A percentile compares a stretch with the other conserved stretches of the same genome.
Conservation (phyloP, 2,888 invertebrate species). For the Melieria crassipennis region DNA sequence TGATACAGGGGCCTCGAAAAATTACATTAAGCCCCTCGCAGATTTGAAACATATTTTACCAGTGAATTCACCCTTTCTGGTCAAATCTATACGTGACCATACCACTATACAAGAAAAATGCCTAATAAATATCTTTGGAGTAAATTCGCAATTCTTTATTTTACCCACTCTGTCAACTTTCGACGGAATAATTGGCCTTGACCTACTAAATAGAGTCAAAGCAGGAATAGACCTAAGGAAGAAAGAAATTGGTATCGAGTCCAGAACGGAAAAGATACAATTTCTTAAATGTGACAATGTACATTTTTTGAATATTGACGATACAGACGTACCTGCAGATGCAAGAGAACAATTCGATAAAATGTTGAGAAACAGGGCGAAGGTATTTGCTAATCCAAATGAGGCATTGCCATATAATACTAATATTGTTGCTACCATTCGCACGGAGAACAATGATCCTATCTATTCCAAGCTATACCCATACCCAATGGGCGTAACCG, state of each 20-base stretch:
- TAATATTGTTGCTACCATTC: constrained; percentile 29
- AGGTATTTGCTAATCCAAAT: constrained; percentile 34
- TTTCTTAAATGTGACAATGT: constrained; percentile 29
- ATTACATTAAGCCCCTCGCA: constrained; percentile 33
- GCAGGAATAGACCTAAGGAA: constrained; percentile 26
- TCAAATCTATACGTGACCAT: too few species aligned
- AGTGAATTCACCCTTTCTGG: too few species aligned
- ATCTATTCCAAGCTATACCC: constrained; percentile 30
- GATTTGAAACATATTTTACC: constrained; percentile 26
- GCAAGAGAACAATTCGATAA: too few species aligned
- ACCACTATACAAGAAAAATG: too few species aligned
- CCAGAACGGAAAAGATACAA: constrained; percentile 27
- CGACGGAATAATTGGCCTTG: constrained; percentile 34
- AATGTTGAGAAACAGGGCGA: too few species aligned
- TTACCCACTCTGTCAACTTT: constrained; percentile 16
- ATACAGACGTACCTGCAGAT: constrained; percentile 8
- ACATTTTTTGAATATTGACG: constrained; percentile 13
- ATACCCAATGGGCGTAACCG: constrained; percentile 29
- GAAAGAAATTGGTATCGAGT: constrained; percentile 12
- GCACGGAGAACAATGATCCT: constrained; percentile 27
- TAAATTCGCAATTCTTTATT: constrained; percentile 33
- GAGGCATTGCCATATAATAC: constrained; percentile 29
- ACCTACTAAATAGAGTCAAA: constrained; percentile 22
- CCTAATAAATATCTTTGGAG: constrained; percentile 31
- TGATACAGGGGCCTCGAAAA: constrained; percentile 40